Base-by-base conservation (phyloP, 2,888 invertebrate genomes). In the Eupithecia subfuscata region DNA sequence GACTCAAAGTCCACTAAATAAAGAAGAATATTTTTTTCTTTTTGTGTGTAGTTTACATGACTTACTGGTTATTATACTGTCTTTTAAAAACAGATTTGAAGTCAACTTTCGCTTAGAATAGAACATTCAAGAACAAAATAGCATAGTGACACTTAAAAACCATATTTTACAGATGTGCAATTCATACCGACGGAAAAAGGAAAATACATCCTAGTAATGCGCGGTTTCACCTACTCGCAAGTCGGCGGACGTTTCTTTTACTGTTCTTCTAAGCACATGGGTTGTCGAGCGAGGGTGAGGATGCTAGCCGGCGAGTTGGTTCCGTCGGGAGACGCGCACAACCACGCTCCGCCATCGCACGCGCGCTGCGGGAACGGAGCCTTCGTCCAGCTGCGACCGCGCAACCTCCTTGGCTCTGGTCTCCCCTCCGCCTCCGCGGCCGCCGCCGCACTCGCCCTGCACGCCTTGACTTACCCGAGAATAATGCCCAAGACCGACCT, bases 141-240 rank as follows among this genome's bases (percentile, higher is more conserved):
- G 18, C 16, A 16, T 45, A 45, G 6, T 45, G 45, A 45, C 22
- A 70, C 74, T 71, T 8, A 73, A 70, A 63, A 18, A 22, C 9
- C 0, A 56, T 60, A 65, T 56, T 69, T 76, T 94, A 76, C 93
- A 94, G 94, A 92, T 86, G 90, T 94, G 77, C 94, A 93, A 88
- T 95, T 95, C 82, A 94, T 95, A 77, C 95, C 94, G n/a, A 95
- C 95, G 84, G 94, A 94, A 84, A 94, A 93, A 78, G 95, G 95
- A 22, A 94, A 94, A 80, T 92, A 93, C 82, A 94, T 95, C 77
- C 84, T 95, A 84, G 94, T 95, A 83, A 88, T 95, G 79, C 89
- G 90, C 60, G 95, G 95, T 68, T 95, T 89, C 82, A 95, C 95
- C 25, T 95, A 94, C 83, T 95, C 95, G 6, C 95, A 95, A 87